Percentiles rank a stretch among this genome's conserved stretches.
These are phyloP conservation scores for Cryptocephalus moraei DNA, from an alignment of 2,888 invertebrate genomes.

Conservation along the genomic window DNA sequence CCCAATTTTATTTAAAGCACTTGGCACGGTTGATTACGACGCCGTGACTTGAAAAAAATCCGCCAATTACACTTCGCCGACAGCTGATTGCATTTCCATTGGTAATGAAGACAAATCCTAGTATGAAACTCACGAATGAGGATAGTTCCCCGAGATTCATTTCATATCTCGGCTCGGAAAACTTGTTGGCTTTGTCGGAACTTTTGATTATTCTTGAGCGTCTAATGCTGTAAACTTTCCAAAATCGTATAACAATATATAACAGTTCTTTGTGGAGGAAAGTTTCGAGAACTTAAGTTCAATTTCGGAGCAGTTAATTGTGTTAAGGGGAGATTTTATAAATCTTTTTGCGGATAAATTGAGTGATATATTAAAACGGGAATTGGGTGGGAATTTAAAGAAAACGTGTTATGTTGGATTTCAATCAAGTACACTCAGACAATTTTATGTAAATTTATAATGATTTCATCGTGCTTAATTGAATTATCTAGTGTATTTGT, in stretches of 20 bases:
- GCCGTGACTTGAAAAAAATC: slow-evolving; percentile 17
- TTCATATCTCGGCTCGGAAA: slow-evolving; percentile 19
- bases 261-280: background rate
- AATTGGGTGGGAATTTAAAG: too few relatives aligned
- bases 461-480: too few relatives aligned
- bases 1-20: slow-evolving; percentile 11
- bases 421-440: too few relatives aligned
- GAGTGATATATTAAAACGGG: too few relatives aligned
- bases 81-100: slow-evolving; percentile 29
- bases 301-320: slow-evolving; percentile 2
- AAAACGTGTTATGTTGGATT: too few relatives aligned
- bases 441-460: too few relatives aligned
- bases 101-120: slow-evolving; percentile 29
- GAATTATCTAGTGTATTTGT: too few relatives aligned
- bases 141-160: slow-evolving; percentile 24
- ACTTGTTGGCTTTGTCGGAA: slow-evolving; percentile 20
- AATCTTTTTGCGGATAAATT: too few relatives aligned
- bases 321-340: too few relatives aligned
- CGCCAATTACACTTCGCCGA: slow-evolving; percentile 24
- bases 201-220: background rate
- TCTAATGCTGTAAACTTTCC: slow-evolving; percentile 1
- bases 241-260: background rate
- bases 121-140: slow-evolving; percentile 21
- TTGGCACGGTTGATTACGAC: slow-evolving; percentile 18
- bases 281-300: background rate